phyloP scores from a whole-genome alignment of 2,113 vertebrate genomes.

The Empidonax alnorum region DNA sequence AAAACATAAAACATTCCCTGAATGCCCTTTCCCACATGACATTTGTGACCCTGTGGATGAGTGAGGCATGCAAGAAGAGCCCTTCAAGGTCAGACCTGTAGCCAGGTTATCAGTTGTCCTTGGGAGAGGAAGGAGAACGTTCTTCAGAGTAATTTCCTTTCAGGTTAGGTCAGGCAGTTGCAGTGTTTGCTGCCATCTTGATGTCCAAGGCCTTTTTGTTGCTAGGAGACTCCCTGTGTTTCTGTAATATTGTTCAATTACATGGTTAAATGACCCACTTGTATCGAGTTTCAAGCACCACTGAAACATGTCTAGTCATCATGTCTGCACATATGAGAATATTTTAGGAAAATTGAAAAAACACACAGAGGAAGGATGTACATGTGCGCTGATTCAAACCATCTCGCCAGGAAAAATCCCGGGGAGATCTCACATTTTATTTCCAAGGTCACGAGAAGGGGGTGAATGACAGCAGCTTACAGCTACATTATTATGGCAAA shows the following conservation, averaged over 20 bases:
- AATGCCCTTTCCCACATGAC: background rate
- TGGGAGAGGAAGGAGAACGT: background rate
- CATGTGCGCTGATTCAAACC: slow-evolving; percentile 41
- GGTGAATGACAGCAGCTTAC: slow-evolving; percentile 52
- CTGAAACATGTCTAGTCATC: slow-evolving; percentile 67
- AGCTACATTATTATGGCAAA: slow-evolving; percentile 50
- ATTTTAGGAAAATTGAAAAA: slow-evolving; percentile 70
- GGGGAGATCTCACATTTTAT: slow-evolving; percentile 51
- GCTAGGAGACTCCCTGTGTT: slow-evolving; percentile 59
- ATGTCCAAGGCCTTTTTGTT: slow-evolving; percentile 56
- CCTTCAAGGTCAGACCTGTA: background rate
- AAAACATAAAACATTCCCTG: background rate
- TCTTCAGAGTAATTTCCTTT: background rate
- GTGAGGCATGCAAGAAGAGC: background rate
- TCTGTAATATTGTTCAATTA: slow-evolving; percentile 59
- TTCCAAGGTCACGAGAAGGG: slow-evolving; percentile 64
- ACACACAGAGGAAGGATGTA: slow-evolving; percentile 33
- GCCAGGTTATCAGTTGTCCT: background rate
- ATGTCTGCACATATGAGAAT: slow-evolving; percentile 71
- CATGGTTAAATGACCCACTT: slow-evolving; percentile 52
- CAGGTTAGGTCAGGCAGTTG: slow-evolving; percentile 22
- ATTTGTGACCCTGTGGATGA: background rate
- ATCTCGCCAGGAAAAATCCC: slow-evolving; percentile 64
- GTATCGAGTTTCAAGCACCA: slow-evolving; percentile 56
- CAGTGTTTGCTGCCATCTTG: slow-evolving; percentile 48